Evolutionary conservation across 1,140 invertebrate genomes (phyloP), one percentile per base, ranked within the genome.

Genomic region (Zaprionus ornatus): DNA sequence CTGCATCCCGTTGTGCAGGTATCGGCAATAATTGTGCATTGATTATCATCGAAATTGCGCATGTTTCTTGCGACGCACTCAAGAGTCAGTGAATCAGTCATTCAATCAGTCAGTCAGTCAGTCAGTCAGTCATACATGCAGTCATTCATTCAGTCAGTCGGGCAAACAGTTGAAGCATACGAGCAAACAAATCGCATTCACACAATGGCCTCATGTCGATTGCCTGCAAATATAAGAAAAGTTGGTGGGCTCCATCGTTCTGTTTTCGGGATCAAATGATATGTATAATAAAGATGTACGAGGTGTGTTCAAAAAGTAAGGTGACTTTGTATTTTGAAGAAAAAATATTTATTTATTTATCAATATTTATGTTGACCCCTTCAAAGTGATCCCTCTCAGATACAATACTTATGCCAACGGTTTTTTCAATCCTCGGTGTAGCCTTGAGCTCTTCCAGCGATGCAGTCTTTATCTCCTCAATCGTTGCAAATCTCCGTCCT

Each of bases 21-120:
- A 62, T 57, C 66, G 63, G 68, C 60, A 68, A 84, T 85, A 84
- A 84, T 85, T 84, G 82, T 84, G 82, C 82, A 84, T 85, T 84
- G 82, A 84, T 85, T 81, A 84, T 78, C 62, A 84, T 85, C 78
- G 57, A 80, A 78, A 84, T 84, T 84, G 78, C 63, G 73, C 82
- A 83, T 29, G 70, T 77, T 70, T 29, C 37, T 32, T 1, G 77
- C 60, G 45, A 48, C 59, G 60, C 70, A 59, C 17, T 61, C 45
- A 55, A 27, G 21, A 40, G 40, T 40, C 55, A 32, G 13, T 60
- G 23, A 55, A 21, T 55, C 62, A 77, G 23, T 25, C 64, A 35
- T 4, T 29, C 52, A 37, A n/a, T 55, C 69, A 74, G 19, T 74
- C 70, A 65, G 32, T 56, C 61, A 61, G 55, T 65, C 76, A 78